phyloP scores from a whole-genome alignment of 2,888 invertebrate genomes.

The Andrena dorsata region DNA sequence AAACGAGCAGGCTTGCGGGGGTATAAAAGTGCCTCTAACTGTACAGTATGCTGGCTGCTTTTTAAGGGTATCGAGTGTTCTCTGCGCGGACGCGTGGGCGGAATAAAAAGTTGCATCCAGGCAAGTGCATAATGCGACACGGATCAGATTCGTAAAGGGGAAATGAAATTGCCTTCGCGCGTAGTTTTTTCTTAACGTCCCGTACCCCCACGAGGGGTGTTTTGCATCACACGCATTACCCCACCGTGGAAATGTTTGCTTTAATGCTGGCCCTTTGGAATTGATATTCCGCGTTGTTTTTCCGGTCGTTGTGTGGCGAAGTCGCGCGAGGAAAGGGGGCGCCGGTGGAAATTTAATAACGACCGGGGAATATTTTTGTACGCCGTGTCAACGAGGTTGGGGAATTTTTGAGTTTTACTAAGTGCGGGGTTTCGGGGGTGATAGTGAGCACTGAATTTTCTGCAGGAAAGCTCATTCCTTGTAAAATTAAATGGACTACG shows the following conservation, averaged over 20 bases:
- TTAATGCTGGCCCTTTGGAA: background rate
- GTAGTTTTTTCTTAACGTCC: no score
- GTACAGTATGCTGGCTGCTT: no score
- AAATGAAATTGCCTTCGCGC: no score
- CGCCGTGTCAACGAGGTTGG: background rate
- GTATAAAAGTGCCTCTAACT: conserved; percentile 3
- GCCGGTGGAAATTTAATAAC: conserved; percentile 1
- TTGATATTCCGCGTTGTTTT: background rate
- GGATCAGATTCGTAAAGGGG: background rate
- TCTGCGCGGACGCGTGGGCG: conserved; percentile 14
- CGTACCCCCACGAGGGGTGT: background rate
- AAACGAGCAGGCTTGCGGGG: background rate
- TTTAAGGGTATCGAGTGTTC: conserved; percentile 9
- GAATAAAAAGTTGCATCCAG: conserved; percentile 18
- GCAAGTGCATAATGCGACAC: background rate
- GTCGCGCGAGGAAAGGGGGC: background rate
- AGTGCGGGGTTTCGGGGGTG: no score
- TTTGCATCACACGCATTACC: background rate
- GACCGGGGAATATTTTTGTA: background rate
- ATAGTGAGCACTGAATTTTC: no score
- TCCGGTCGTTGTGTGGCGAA: background rate
- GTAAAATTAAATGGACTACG: no score
- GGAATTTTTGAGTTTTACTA: background rate
- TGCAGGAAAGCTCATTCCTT: no score
- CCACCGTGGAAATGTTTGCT: no score